These are phyloP conservation scores for Dexiosoma caninum DNA, from an alignment of 2,888 invertebrate genomes.

Conservation along the genomic window DNA sequence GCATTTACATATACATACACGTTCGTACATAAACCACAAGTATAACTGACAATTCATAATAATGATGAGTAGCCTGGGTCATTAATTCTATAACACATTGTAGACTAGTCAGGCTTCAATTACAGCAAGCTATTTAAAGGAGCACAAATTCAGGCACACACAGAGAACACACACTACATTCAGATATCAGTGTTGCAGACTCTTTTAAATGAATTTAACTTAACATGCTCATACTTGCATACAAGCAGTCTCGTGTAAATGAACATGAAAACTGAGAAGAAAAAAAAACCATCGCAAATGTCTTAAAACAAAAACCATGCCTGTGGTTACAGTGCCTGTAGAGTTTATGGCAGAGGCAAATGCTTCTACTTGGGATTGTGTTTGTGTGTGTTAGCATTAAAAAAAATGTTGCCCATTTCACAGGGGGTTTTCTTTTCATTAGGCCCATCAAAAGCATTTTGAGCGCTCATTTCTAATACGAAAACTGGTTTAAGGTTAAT, in stretches of 20 bases:
- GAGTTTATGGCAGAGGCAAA: slow-evolving; percentile 11
- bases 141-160: neutral
- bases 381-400: neutral
- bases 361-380: neutral
- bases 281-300: neutral
- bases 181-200: neutral
- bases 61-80: slow-evolving; percentile 34
- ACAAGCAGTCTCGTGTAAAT: slow-evolving; percentile 2
- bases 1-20: neutral
- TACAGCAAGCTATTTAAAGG: slow-evolving; percentile 37
- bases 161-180: slow-evolving; percentile 1
- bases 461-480: neutral
- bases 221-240: neutral
- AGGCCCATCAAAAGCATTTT: slow-evolving; percentile 12
- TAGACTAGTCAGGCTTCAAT: slow-evolving; percentile 22
- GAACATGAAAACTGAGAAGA: neutral
- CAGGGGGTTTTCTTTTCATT: slow-evolving; percentile 10
- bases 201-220: slow-evolving; percentile 16
- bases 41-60: slow-evolving; percentile 34
- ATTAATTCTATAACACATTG: neutral
- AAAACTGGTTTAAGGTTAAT: neutral
- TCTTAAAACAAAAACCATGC: slow-evolving; percentile 17
- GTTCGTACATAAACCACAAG: neutral
- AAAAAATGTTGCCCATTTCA: slow-evolving; percentile 9
- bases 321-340: slow-evolving; percentile 38